A percentile compares a stretch with the other conserved stretches of the same genome.
Evolutionary conservation across 2,797 vertebrate species (phyloP).

Genomic region (Bradypus variegatus): DNA sequence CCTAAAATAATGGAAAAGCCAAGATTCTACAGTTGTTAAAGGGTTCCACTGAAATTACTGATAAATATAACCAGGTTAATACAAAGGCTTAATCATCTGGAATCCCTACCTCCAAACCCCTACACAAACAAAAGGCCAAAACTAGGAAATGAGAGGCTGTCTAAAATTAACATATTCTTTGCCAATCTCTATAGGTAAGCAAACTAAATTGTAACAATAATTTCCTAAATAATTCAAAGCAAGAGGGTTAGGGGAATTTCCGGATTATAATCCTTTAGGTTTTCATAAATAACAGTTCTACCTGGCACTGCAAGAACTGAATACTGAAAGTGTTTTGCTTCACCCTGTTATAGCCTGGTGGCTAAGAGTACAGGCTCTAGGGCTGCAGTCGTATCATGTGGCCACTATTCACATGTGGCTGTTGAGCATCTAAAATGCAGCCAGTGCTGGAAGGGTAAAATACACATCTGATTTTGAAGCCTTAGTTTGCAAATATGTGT

Average conservation of each 20-base stretch:
- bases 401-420: too few relatives aligned
- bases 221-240: not conserved
- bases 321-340: too few relatives aligned
- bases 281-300: slow-evolving; percentile 43
- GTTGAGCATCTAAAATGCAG: too few relatives aligned
- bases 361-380: too few relatives aligned
- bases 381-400: too few relatives aligned
- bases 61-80: not conserved
- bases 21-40: not conserved
- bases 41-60: not conserved
- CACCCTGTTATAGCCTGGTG: not conserved
- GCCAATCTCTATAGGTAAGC: not conserved
- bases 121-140: not conserved
- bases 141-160: not conserved
- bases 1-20: not conserved
- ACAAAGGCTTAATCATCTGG: not conserved
- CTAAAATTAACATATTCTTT: not conserved
- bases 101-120: not conserved
- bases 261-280: not conserved
- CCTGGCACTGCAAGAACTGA: not conserved
- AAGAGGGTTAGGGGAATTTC: not conserved
- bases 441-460: too few relatives aligned
- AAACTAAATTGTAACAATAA: not conserved
- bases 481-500: too few relatives aligned
- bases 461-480: too few relatives aligned